A percentile compares a stretch with the other conserved stretches of the same genome.
Conservation (phyloP, 2,888 invertebrate genomes). For the Idaea biselata region DNA sequence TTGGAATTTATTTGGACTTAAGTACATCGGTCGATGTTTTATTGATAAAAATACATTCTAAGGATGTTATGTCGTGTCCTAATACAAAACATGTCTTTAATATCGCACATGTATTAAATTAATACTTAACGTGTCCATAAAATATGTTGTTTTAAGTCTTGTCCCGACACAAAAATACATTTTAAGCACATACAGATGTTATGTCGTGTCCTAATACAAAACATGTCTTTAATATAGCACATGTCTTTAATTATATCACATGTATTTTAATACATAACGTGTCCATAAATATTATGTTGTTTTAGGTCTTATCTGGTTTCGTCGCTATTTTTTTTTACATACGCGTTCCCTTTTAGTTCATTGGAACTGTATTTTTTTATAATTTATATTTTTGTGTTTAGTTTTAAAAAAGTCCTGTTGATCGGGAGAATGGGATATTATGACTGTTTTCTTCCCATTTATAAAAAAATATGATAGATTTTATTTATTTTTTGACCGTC, state of each 20-base stretch:
- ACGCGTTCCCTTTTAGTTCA: constrained; percentile 2
- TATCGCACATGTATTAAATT: background rate
- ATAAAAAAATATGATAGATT: constrained; percentile 20
- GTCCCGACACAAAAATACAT: background rate
- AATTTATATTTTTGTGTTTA: constrained; percentile 13
- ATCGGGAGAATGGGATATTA: constrained; percentile 43
- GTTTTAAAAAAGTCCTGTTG: constrained; percentile 38
- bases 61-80: background rate
- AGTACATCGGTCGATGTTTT: no score
- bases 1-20: background rate
- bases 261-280: no score
- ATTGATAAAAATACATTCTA: no score
- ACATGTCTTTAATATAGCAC: no score
- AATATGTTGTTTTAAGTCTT: background rate
- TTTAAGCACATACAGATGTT: no score
- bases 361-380: background rate
- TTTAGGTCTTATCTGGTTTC: background rate
- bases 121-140: background rate
- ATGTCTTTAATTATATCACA: no score
- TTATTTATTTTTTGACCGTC: constrained; percentile 30
- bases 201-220: no score
- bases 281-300: no score
- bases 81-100: background rate
- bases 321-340: constrained; percentile 1
- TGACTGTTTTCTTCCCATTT: constrained; percentile 38